Evolutionary conservation across 2,113 vertebrate species (phyloP).

Genomic region (Hemichromis elongatus): DNA sequence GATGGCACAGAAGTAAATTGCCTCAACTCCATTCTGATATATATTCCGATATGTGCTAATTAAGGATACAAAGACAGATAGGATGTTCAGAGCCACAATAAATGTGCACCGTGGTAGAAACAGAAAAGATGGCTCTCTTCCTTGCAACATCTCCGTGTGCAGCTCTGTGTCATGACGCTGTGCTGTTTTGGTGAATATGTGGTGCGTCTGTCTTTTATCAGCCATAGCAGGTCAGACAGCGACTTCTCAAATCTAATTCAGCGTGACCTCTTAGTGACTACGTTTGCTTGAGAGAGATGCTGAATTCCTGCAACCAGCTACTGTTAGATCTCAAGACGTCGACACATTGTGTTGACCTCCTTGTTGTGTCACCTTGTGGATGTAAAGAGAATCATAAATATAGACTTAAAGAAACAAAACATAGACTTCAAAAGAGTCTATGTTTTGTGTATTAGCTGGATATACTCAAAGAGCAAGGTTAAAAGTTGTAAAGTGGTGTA

Average conservation of each 20-base stretch:
- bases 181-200: not conserved
- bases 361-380: not conserved
- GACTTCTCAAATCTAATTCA: constrained; percentile 4
- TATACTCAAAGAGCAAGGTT: not conserved
- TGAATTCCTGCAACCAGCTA: not conserved
- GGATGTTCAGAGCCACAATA: not conserved
- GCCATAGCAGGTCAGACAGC: not conserved
- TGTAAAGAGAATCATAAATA: not conserved
- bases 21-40: not conserved
- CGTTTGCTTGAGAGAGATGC: not conserved
- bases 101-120: not conserved
- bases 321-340: not conserved
- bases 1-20: not conserved
- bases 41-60: constrained; percentile 1
- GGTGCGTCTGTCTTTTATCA: not conserved
- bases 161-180: not conserved
- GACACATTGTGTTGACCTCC: not conserved
- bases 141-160: not conserved
- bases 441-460: not conserved
- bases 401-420: not conserved
- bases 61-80: not conserved
- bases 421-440: not conserved
- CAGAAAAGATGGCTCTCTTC: not conserved
- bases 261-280: not conserved
- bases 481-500: not conserved